Percentiles rank a stretch among this genome's conserved stretches.
These are phyloP conservation scores for Uria aalge DNA, from an alignment of 2,113 vertebrate species.

Conservation along the genomic window DNA sequence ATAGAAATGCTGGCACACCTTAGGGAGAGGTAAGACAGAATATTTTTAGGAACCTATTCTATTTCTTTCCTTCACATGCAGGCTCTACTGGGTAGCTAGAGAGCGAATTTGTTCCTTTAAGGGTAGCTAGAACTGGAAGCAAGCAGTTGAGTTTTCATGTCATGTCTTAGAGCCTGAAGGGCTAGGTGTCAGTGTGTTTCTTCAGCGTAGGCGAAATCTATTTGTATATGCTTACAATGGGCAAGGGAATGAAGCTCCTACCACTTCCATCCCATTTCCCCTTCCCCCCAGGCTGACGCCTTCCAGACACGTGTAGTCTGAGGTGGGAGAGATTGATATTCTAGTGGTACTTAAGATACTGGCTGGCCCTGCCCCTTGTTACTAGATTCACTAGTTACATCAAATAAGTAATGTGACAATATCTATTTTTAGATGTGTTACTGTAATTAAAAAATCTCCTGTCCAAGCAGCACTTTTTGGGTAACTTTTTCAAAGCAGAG, in stretches of 20 bases:
- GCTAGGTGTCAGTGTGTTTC: not conserved
- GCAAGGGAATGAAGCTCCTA: not conserved
- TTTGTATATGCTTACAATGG: not conserved
- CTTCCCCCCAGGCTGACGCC: not conserved
- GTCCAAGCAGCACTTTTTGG: not conserved
- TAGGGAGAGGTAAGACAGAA: not conserved
- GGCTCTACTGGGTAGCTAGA: not conserved
- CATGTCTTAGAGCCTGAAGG: not conserved
- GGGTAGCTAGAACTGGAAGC: not conserved
- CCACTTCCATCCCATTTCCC: not conserved
- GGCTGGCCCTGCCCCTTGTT: not conserved
- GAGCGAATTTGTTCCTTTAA: not conserved
- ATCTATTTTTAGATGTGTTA: not conserved
- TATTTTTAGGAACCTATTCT: not conserved
- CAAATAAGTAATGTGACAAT: not conserved
- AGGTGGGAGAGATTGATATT: not conserved
- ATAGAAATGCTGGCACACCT: not conserved
- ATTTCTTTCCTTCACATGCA: not conserved
- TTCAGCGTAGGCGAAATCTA: not conserved
- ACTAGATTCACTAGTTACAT: not conserved
- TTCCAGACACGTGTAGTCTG: not conserved
- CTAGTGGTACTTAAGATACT: not conserved
- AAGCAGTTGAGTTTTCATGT: not conserved
- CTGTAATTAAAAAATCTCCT: not conserved
- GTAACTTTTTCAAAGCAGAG: not conserved